These are phyloP conservation scores for Todus mexicanus DNA, from an alignment of 2,797 vertebrate species.

Conservation along the genomic window DNA sequence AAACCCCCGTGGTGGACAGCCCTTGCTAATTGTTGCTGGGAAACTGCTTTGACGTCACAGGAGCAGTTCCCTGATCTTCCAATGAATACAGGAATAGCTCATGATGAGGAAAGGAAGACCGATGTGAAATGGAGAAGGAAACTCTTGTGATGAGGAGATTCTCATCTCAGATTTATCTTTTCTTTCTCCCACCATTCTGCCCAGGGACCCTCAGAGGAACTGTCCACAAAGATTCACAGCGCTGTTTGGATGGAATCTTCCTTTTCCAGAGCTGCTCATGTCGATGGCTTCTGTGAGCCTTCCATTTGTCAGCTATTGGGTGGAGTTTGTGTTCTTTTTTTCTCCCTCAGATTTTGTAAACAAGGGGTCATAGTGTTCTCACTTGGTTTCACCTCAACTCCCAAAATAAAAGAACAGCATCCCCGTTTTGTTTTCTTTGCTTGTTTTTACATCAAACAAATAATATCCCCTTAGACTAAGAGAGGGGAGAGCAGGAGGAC, in stretches of 20 bases:
- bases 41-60: slow-evolving; percentile 76
- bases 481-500: background rate
- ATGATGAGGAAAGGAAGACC: background rate
- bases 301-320: background rate
- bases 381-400: background rate
- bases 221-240: background rate
- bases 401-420: background rate
- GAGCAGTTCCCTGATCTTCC: slow-evolving; percentile 70
- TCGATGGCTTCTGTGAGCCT: background rate
- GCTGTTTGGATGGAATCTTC: background rate
- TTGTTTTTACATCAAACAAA: background rate
- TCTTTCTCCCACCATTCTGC: background rate
- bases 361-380: background rate
- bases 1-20: slow-evolving; percentile 81
- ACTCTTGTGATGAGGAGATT: background rate
- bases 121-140: slow-evolving; percentile 47
- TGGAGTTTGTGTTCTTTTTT: background rate
- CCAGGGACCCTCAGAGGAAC: background rate
- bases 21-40: slow-evolving; percentile 77
- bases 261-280: background rate
- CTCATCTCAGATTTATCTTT: background rate
- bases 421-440: background rate
- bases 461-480: background rate
- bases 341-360: background rate
- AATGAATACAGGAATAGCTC: slow-evolving; percentile 39